Evolutionary conservation across 2,113 vertebrate genomes (phyloP).

Genomic region (Peromyscus leucopus): DNA sequence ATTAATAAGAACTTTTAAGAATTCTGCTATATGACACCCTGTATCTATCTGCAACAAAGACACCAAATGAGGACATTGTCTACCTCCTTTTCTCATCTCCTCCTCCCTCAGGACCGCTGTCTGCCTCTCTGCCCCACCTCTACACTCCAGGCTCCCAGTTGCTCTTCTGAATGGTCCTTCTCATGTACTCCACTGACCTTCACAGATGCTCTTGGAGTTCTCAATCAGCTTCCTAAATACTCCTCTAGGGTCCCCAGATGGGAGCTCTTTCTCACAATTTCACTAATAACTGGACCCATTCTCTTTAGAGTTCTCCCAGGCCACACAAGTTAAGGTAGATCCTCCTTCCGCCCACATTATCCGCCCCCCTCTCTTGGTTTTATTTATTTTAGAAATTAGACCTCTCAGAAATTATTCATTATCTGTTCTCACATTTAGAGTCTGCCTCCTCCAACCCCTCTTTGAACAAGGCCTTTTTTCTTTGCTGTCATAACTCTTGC

Average conservation of each 20-base stretch:
- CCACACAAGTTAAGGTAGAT: not conserved
- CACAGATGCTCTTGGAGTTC: not conserved
- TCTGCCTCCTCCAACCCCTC: not conserved
- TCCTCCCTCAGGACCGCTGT: not conserved
- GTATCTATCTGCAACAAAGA: not conserved
- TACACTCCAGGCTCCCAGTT: not conserved
- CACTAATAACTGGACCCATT: not conserved
- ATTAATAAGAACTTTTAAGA: no score
- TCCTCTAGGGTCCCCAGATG: not conserved
- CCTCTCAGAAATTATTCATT: not conserved
- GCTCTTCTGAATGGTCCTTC: not conserved
- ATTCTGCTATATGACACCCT: not conserved
- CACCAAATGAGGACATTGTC: not conserved
- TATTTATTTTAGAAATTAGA: constrained; percentile 23
- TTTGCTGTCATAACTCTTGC: not conserved
- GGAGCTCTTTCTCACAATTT: not conserved
- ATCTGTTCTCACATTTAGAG: not conserved
- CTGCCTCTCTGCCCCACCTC: no score
- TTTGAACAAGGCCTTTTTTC: not conserved
- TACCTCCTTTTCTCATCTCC: not conserved
- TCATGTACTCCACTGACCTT: fast-evolving
- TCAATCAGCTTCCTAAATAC: not conserved
- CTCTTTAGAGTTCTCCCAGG: not conserved
- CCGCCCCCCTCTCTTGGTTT: not conserved
- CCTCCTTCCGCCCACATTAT: not conserved